Evolutionary conservation across 2,797 vertebrate species (phyloP), one percentile per base, ranked within the genome.

Genomic region (Poliocrania exsul): DNA sequence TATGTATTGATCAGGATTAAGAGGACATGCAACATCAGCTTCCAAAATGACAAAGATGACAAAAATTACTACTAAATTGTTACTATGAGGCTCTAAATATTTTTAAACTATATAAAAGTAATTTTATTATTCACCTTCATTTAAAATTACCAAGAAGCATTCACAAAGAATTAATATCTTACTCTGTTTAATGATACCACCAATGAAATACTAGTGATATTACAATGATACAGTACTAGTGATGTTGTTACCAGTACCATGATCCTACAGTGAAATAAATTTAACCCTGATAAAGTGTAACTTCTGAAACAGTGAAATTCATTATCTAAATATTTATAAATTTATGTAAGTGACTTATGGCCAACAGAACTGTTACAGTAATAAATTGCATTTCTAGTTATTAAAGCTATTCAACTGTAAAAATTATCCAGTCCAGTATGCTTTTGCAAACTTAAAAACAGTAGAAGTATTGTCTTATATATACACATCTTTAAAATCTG

Each of bases 381-480:
- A 70, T 33, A 87, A 86, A 78, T 6, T 64, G 19, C 49, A 69
- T 64, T 90, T 90, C 74, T 78, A 87, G 31, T 49, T 23, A 69
- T 54, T 95, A 88, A 83, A 88, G 12, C 9, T 69, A 71, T 26
- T 89, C 10, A 18, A 1, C 21, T 82, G 28, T 83, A 92, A 93
- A 85, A 40, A 58, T 42, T 15, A 80, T 24, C 6, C 38, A 61
- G 29, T 64, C 53, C 53, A 94, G 16, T 24, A 58, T 47, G 58
- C 42, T 93, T 84, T 53, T 81, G 65, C 28, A 82, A 89, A 88
- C 23, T 90, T 60, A 84, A 60, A 92, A 88, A 14, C 54, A 92
- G 70, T 31, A 58, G 24, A 93, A 96, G 72, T n/a, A 60, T 81
- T 87, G 15, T 66, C 85, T 86, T 72, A 33, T 35, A 49, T 26